Conservation (phyloP, 2,888 invertebrate species). For the Mellilla xanthometata region DNA sequence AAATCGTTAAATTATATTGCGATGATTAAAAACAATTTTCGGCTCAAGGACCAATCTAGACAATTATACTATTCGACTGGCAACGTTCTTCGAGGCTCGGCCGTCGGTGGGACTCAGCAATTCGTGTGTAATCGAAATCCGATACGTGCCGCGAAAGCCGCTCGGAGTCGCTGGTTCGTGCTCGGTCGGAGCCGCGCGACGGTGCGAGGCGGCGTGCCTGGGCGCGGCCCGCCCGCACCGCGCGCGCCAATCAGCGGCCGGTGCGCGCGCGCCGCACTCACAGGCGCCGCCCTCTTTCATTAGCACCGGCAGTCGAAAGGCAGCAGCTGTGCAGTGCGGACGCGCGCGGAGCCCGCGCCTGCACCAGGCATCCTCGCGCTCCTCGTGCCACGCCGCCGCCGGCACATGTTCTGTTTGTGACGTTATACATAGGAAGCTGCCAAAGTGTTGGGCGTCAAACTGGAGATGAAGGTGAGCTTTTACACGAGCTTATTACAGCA, state of each 20-base stretch:
- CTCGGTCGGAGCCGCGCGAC: slow-evolving; percentile 44
- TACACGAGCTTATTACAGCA: not conserved
- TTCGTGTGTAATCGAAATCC: slow-evolving; percentile 43
- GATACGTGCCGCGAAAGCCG: slow-evolving; percentile 48
- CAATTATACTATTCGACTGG: slow-evolving; percentile 11
- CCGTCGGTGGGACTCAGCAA: slow-evolving; percentile 33
- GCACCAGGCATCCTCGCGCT: slow-evolving; percentile 3
- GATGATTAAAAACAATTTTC: slow-evolving; percentile 22
- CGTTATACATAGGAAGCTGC: slow-evolving; percentile 37
- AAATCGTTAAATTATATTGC: slow-evolving; percentile 15
- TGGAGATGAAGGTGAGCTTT: slow-evolving; percentile 70
- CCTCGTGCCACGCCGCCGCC: not conserved
- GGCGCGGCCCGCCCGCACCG: slow-evolving; percentile 35
- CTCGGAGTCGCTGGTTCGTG: slow-evolving; percentile 36
- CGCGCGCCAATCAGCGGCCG: slow-evolving; percentile 25
- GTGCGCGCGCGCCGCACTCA: slow-evolving; percentile 34
- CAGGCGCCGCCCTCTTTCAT: slow-evolving; percentile 45
- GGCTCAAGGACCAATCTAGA: slow-evolving; percentile 18
- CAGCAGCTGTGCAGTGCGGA: slow-evolving; percentile 44
- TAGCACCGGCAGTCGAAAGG: slow-evolving; percentile 42
- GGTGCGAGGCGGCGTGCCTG: slow-evolving; percentile 33
- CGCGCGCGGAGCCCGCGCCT: slow-evolving; percentile 18
- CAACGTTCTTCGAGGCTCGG: too few relatives aligned
- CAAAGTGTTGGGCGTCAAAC: slow-evolving; percentile 68
- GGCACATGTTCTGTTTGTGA: slow-evolving; percentile 41